A percentile compares a stretch with the other conserved stretches of the same genome.
Conservation (phyloP, 2,113 vertebrate genomes). For the Thinocorus orbignyianus region DNA sequence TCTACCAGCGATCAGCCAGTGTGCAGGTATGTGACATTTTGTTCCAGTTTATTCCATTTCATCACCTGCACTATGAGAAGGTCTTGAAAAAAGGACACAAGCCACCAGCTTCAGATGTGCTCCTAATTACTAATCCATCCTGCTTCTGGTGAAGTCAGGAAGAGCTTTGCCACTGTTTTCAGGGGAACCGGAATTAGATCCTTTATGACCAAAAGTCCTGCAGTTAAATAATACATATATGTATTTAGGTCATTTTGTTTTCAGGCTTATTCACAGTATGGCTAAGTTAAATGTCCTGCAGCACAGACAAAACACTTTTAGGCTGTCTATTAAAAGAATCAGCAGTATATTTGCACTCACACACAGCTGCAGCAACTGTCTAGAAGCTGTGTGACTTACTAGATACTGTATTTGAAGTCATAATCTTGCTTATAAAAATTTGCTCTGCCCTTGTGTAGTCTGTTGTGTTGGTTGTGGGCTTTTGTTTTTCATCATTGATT, state of each 20-base stretch:
- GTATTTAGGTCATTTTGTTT: not conserved
- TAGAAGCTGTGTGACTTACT: not conserved
- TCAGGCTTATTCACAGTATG: not conserved
- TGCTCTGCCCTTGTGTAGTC: not conserved
- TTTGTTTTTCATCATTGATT: slow-evolving; percentile 4
- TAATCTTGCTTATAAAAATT: slow-evolving; percentile 1
- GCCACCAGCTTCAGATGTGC: not conserved
- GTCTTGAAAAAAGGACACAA: not conserved
- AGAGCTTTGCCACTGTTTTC: not conserved
- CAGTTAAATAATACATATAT: not conserved
- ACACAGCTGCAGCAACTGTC: not conserved
- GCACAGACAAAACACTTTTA: not conserved
- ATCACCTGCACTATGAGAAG: not conserved
- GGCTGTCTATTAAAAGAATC: not conserved
- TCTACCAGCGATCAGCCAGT: not conserved
- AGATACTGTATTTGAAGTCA: not conserved
- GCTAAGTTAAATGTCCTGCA: not conserved
- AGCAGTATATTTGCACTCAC: not conserved
- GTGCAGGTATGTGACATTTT: not conserved
- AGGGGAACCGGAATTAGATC: not conserved
- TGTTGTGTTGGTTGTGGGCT: not conserved
- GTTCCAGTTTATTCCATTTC: not conserved
- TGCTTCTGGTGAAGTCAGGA: not conserved
- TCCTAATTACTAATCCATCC: not conserved
- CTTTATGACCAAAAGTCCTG: not conserved